Percentiles rank a stretch among this genome's conserved stretches.
phyloP scores from a whole-genome alignment of 1,140 invertebrate genomes.

The Antheraea pernyi region DNA sequence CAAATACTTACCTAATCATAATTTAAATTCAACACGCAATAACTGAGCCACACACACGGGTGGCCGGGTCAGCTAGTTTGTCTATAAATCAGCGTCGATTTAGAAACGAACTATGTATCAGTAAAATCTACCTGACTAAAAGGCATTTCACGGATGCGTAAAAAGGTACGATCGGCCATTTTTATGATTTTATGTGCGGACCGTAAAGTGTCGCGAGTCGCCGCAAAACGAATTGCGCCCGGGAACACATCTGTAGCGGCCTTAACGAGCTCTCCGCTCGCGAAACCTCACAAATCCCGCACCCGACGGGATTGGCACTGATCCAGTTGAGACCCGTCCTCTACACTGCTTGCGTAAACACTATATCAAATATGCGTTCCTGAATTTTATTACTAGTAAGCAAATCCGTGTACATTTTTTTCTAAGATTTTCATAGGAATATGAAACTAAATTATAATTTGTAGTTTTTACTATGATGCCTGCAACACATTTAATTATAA shows the following conservation, averaged over 20 bases:
- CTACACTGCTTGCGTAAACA: neutral
- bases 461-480: no score
- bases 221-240: neutral
- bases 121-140: neutral
- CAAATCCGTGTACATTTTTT: neutral
- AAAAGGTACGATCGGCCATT: neutral
- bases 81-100: no score
- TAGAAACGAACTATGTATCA: neutral
- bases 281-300: neutral
- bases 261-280: neutral
- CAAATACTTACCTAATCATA: no score
- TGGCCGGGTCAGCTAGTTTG: no score
- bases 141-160: neutral
- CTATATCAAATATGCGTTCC: neutral
- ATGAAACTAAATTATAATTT: no score
- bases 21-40: no score
- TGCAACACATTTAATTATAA: no score
- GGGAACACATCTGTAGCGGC: neutral
- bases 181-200: neutral
- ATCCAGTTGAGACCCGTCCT: neutral
- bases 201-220: neutral
- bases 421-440: no score
- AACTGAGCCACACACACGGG: no score
- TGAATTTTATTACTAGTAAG: neutral
- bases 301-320: conserved; percentile 2